Evolutionary conservation across 2,797 vertebrate genomes (phyloP), one percentile per base, ranked within the genome.

Genomic region (Craterocephalus amniculus): DNA sequence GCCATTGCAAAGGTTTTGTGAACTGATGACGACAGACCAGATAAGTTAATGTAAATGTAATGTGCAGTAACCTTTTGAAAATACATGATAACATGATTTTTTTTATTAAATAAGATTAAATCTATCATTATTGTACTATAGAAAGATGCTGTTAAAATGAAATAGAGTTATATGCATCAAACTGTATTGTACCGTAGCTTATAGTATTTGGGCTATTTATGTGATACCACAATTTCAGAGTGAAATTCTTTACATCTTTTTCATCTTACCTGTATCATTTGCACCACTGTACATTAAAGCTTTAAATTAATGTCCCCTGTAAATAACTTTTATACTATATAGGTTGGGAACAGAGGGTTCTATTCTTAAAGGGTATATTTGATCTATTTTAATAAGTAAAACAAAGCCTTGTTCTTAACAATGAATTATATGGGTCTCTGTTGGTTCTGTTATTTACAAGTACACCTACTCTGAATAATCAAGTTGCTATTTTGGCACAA

Each of bases 231-330:
- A 36, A 55, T 34, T 34, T 54, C 2, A 54, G 14, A 16, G 6
- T 13, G 6, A 55, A 14, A 29, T 32, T 18, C 14, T 43, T 43
- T 12, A 43, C 40, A 6, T 43, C 4, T 43, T 55, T 34, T 0
- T 20, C 1, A 18, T 32, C 29, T 32, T 34, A 34, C 22, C 18
- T 57, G 6, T 55, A 9, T 55, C 20, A 32, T 29, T 27, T 31
- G 26, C 24, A 66, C 40, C 52, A 32, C 10, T 69, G 40, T 52
- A 38, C 62, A 40, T 55, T 45, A 31, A 61, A 54, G 26, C 14
- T 55, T 52, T 76, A 29, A 68, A 43, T 43, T 4, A 43, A 43
- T 43, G 18, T 43, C 18, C 40, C 16, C n/a, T 49, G 10, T 22
- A 22, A 10, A 11, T 22, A 49, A 20, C 18, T 7, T 20, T 45